Conservation (phyloP, 2,888 invertebrate species). For the Mycalesis mineus region DNA sequence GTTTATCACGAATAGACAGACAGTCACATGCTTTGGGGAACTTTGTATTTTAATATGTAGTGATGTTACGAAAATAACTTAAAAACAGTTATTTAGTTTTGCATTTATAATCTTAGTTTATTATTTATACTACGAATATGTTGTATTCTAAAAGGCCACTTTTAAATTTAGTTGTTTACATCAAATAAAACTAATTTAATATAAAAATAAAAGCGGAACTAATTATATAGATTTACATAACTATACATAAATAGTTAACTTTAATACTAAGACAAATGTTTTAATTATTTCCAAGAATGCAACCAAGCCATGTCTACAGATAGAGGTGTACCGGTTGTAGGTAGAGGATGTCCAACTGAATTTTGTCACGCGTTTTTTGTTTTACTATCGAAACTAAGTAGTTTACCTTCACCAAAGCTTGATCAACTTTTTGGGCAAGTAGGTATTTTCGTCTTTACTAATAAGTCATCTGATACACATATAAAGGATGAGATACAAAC, state of each 20-base stretch:
- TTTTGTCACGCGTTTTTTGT: constrained; percentile 7
- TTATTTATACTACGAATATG: too few species aligned
- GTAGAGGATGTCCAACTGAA: background rate
- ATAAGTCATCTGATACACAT: constrained; percentile 32
- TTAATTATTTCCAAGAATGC: background rate
- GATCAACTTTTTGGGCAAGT: constrained; percentile 27
- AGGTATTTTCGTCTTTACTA: constrained; percentile 29
- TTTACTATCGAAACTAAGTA: constrained; percentile 29
- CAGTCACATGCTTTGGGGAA: too few species aligned
- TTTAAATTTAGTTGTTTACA: too few species aligned
- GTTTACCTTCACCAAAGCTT: constrained; percentile 48
- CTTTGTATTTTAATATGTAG: too few species aligned
- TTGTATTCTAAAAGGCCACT: too few species aligned
- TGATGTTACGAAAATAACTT: too few species aligned
- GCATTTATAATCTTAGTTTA: too few species aligned
- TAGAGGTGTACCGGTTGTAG: too few species aligned
- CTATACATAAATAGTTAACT: background rate
- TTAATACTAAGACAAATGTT: background rate
- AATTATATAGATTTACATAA: background rate
- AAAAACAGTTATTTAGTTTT: too few species aligned
- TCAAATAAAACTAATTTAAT: background rate
- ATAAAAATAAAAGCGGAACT: background rate
- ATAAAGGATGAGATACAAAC: constrained; percentile 32
- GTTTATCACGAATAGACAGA: too few species aligned
- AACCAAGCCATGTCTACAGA: background rate